phyloP scores from a whole-genome alignment of 2,888 invertebrate species.

The Gymnocheta viridis region DNA sequence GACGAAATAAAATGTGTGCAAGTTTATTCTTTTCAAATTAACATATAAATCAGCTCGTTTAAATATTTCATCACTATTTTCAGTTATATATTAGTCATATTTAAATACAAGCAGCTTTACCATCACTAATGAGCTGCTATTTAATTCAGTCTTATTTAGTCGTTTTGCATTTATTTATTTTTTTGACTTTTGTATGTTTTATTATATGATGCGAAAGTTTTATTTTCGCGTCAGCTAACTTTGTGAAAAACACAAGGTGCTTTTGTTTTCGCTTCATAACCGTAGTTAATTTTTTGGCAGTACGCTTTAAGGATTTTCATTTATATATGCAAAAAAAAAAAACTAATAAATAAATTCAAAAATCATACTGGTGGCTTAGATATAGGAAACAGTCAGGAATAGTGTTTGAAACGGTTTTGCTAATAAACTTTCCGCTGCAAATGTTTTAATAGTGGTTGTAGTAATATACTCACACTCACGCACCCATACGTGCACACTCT shows the following conservation, averaged over 20 bases:
- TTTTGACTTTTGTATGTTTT: not conserved
- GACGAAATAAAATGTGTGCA: not conserved
- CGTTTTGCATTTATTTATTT: not conserved
- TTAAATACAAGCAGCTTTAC: not conserved
- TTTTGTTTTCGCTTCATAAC: slow-evolving; percentile 73
- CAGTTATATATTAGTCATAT: not conserved
- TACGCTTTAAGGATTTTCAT: not conserved
- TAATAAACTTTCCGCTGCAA: not conserved
- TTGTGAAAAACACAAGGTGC: slow-evolving; percentile 61
- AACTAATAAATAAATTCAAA: slow-evolving; percentile 4
- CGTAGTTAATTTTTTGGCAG: slow-evolving; percentile 75
- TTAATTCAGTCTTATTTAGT: slow-evolving; percentile 16
- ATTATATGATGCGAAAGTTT: slow-evolving; percentile 36
- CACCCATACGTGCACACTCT: not conserved
- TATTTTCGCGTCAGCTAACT: slow-evolving; percentile 65
- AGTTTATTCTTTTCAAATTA: not conserved
- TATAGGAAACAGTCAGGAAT: not conserved
- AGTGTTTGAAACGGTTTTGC: not conserved
- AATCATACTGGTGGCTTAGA: not conserved
- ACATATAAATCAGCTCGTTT: not conserved
- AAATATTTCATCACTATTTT: not conserved
- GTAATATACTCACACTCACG: not conserved
- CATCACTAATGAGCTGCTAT: slow-evolving; percentile 14
- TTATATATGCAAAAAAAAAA: not conserved
- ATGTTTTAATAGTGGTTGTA: not conserved